Evolutionary conservation across 2,797 vertebrate genomes (phyloP).

Genomic region (Potorous gilbertii): DNA sequence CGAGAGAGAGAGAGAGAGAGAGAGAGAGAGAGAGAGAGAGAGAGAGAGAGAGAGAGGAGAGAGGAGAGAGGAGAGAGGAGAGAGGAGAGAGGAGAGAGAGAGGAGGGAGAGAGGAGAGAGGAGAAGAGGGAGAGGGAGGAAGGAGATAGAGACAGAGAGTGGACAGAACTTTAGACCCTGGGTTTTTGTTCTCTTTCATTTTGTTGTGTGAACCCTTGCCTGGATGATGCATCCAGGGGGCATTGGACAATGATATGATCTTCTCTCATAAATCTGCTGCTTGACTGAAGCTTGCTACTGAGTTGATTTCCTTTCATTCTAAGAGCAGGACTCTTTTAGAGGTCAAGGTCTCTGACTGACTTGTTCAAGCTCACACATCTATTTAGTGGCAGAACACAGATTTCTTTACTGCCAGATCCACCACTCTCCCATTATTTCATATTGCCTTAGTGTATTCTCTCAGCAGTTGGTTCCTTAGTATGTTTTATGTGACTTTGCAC

Average conservation of each 20-base stretch:
- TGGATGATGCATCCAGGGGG: neutral
- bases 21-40: no score
- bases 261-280: neutral
- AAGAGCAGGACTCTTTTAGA: neutral
- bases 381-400: neutral
- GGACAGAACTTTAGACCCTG: neutral
- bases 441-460: neutral
- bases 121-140: no score
- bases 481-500: neutral
- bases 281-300: neutral
- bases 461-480: neutral
- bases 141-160: neutral
- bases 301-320: neutral
- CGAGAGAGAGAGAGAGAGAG: no score
- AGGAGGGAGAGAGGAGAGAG: no score
- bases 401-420: neutral
- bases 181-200: neutral
- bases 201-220: neutral
- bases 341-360: neutral
- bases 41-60: no score
- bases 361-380: neutral
- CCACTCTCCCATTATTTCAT: neutral
- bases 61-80: no score
- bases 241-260: neutral
- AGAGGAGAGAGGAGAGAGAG: no score